Percentiles rank a stretch among this genome's conserved stretches.
Evolutionary conservation across 2,888 invertebrate species (phyloP).

Genomic region (Agrochola circellaris): DNA sequence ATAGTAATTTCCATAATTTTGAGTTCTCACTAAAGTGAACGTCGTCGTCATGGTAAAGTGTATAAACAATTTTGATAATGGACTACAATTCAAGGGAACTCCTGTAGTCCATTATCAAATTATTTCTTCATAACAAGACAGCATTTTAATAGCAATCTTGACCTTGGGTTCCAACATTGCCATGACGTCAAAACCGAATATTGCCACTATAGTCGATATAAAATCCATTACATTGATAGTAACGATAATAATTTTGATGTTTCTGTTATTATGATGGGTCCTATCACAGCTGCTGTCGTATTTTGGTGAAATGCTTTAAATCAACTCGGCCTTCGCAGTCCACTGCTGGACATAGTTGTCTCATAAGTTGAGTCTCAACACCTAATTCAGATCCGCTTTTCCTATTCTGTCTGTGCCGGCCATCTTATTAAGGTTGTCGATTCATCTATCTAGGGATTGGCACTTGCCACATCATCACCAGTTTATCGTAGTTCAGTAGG

Average conservation of each 20-base stretch:
- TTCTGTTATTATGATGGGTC: slow-evolving; percentile 10
- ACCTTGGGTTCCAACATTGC: slow-evolving; percentile 17
- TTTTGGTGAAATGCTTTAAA: not conserved
- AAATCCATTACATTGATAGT: slow-evolving; percentile 37
- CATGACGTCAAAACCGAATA: slow-evolving; percentile 35
- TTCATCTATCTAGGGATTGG: not conserved
- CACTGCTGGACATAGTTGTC: not conserved
- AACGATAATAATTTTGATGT: slow-evolving; percentile 15
- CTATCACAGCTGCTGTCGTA: slow-evolving; percentile 1
- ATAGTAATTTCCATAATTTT: not conserved
- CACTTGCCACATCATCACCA: not conserved
- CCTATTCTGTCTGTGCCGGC: not conserved
- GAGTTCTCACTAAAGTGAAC: not conserved
- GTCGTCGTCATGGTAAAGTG: not conserved
- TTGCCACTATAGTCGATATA: slow-evolving; percentile 35
- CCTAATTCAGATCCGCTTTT: not conserved
- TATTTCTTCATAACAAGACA: not conserved
- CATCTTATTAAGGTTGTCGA: not conserved
- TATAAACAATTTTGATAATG: slow-evolving; percentile 2
- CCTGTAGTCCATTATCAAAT: not conserved
- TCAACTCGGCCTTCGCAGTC: not conserved
- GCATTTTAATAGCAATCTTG: slow-evolving; percentile 17
- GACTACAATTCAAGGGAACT: not conserved
- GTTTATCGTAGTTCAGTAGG: not conserved
- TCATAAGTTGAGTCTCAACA: not conserved